phyloP scores from a whole-genome alignment of 2,113 vertebrate genomes.

The Chiloscyllium plagiosum region DNA sequence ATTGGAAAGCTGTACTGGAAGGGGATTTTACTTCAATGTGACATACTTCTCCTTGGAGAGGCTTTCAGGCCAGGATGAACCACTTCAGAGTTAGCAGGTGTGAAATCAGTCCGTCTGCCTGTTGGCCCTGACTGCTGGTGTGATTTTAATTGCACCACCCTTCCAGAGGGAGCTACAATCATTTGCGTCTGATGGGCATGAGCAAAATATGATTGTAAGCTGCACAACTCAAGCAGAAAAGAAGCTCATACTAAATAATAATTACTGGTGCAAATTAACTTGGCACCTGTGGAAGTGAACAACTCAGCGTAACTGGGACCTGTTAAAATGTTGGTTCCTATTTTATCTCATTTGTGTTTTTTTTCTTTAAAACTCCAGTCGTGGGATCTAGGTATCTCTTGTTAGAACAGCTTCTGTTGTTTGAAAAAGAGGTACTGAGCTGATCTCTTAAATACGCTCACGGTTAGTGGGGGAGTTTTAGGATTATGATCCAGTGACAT shows the following conservation, averaged over 20 bases:
- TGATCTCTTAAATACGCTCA: background rate
- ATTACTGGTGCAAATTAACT: background rate
- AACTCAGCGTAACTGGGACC: background rate
- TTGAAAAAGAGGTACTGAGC: background rate
- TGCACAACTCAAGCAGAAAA: background rate
- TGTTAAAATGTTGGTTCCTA: background rate
- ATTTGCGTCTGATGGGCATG: background rate
- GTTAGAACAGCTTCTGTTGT: background rate
- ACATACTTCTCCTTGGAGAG: background rate
- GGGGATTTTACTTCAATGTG: background rate
- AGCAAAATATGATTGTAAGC: background rate
- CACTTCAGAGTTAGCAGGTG: background rate
- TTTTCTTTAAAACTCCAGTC: background rate
- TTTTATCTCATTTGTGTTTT: background rate
- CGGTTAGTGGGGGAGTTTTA: background rate
- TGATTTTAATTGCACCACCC: background rate
- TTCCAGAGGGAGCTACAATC: background rate
- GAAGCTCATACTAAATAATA: background rate
- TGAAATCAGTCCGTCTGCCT: background rate
- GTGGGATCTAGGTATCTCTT: background rate
- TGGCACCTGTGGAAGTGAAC: background rate
- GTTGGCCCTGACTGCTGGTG: background rate
- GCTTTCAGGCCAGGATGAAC: background rate
- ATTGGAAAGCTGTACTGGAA: background rate
- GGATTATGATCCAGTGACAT: background rate